These are phyloP conservation scores for Achatina immaculata DNA, from an alignment of 1,140 invertebrate genomes.

Conservation along the genomic window DNA sequence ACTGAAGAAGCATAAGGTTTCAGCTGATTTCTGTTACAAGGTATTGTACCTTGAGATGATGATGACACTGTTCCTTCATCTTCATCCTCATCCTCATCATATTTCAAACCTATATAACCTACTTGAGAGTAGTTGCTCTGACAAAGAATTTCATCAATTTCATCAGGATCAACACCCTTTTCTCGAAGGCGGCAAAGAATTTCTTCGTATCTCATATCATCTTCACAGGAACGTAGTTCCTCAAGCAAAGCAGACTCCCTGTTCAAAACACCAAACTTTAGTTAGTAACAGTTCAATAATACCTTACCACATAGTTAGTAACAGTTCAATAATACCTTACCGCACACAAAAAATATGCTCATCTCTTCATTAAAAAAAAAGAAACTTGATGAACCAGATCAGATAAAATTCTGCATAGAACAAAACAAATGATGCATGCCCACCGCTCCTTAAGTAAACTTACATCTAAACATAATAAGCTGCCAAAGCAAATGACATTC, in stretches of 20 bases:
- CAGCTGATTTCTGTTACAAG: neutral
- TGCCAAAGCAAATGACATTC: no score
- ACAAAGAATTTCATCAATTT: constrained; percentile 22
- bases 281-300: neutral
- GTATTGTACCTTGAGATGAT: constrained; percentile 15
- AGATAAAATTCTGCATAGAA: neutral
- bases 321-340: no score
- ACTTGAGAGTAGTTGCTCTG: neutral
- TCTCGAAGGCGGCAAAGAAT: constrained; percentile 22
- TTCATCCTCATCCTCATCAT: constrained; percentile 23
- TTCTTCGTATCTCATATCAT: constrained; percentile 28
- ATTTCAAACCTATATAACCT: neutral
- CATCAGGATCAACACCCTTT: constrained; percentile 28
- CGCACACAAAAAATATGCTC: neutral
- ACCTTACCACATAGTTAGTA: no score
- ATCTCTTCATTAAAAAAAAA: neutral
- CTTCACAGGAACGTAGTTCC: constrained; percentile 11
- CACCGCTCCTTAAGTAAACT: neutral
- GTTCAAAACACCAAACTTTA: constrained; percentile 4
- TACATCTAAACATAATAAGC: neutral
- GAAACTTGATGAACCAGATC: neutral
- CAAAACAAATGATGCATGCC: neutral
- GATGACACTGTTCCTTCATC: constrained; percentile 27
- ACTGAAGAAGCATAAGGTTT: neutral
- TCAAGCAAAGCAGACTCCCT: constrained; percentile 25